Percentiles rank a stretch among this genome's conserved stretches.
These are phyloP conservation scores for Smithornis capensis DNA, from an alignment of 2,113 vertebrate species.

Conservation along the genomic window DNA sequence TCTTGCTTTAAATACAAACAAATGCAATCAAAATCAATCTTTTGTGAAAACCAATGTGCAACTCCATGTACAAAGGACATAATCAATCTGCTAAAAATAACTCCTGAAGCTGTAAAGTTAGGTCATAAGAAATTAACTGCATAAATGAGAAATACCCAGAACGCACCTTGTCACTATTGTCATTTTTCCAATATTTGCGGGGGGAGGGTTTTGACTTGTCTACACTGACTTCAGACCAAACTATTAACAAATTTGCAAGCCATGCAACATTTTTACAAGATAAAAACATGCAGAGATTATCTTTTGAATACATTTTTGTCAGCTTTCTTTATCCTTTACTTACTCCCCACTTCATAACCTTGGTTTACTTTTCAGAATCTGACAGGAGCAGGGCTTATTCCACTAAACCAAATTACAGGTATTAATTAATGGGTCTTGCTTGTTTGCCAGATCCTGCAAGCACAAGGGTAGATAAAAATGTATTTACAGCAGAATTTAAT, in stretches of 20 bases:
- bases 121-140: not conserved
- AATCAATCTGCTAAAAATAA: not conserved
- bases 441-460: constrained; percentile 47
- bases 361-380: not conserved
- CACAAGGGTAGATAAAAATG: not conserved
- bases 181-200: not conserved
- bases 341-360: not conserved
- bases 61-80: not conserved
- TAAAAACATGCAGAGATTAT: not conserved
- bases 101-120: not conserved
- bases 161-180: not conserved
- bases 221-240: not conserved
- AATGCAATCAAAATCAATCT: too few species aligned
- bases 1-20: not conserved
- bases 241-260: not conserved
- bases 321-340: not conserved
- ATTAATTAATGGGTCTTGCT: constrained; percentile 53
- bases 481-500: constrained; percentile 40
- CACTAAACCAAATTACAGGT: constrained; percentile 37
- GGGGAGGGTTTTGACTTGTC: rapidly evolving
- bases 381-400: not conserved
- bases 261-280: not conserved
- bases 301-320: not conserved
- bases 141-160: not conserved
- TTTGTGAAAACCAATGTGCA: not conserved